A percentile compares a stretch with the other conserved stretches of the same genome.
Evolutionary conservation across 2,113 vertebrate species (phyloP).

Genomic region (zebrafish (Danio rerio)): DNA sequence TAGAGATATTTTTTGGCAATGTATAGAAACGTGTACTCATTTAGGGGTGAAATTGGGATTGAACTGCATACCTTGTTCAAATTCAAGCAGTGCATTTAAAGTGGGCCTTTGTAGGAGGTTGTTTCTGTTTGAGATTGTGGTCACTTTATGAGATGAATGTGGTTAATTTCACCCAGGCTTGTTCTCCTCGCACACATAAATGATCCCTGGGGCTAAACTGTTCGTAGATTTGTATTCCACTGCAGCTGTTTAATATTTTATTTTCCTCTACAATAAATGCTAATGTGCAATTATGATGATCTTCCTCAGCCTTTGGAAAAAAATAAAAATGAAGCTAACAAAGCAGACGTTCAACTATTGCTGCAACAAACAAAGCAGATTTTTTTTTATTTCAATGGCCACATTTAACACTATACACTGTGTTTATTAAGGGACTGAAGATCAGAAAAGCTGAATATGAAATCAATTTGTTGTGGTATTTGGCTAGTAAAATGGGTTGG

Average conservation of each 20-base stretch:
- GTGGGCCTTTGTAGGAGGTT: not conserved
- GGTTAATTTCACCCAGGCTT: constrained; percentile 67
- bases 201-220: constrained; percentile 34
- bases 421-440: too few relatives aligned
- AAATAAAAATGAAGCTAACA: not conserved
- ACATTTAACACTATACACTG: not conserved
- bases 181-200: constrained; percentile 42
- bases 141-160: constrained; percentile 68
- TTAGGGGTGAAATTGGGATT: too few relatives aligned
- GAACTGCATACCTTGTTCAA: not conserved
- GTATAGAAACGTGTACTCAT: too few relatives aligned
- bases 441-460: too few relatives aligned
- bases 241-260: constrained; percentile 38
- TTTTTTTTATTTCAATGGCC: not conserved
- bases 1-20: too few relatives aligned
- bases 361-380: not conserved
- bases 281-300: constrained; percentile 41
- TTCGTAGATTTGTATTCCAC: constrained; percentile 28
- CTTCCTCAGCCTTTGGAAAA: not conserved
- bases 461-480: too few relatives aligned
- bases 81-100: constrained; percentile 22
- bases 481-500: too few relatives aligned
- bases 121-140: constrained; percentile 25
- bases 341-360: not conserved
- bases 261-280: constrained; percentile 15